Evolutionary conservation across 1,140 invertebrate genomes (phyloP).

Genomic region (Drosophila subpulchrella): DNA sequence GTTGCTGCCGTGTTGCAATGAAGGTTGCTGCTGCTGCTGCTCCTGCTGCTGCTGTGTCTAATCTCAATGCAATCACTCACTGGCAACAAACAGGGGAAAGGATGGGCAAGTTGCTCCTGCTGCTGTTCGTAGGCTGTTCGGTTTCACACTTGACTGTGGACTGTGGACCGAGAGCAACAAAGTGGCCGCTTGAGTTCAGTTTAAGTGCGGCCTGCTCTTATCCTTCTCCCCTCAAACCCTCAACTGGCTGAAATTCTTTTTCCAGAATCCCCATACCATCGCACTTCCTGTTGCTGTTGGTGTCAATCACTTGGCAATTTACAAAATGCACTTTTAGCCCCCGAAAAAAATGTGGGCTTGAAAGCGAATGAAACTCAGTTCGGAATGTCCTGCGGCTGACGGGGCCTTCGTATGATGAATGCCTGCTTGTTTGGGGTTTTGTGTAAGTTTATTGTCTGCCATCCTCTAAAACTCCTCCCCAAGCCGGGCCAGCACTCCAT

Average conservation of each 20-base stretch:
- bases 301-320: conserved; percentile 82
- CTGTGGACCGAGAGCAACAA: conserved; percentile 44
- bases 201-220: conserved; percentile 74
- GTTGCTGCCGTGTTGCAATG: conserved; percentile 30
- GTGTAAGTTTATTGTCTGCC: conserved; percentile 63
- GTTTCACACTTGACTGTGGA: conserved; percentile 37
- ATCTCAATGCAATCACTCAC: conserved; percentile 81
- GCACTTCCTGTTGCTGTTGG: conserved; percentile 34
- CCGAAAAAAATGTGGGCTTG: conserved; percentile 39
- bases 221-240: neutral
- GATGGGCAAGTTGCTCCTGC: conserved; percentile 5
- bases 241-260: conserved; percentile 8
- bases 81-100: conserved; percentile 46
- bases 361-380: conserved; percentile 19
- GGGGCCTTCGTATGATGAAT: conserved; percentile 63
- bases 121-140: conserved; percentile 25
- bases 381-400: conserved; percentile 42
- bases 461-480: conserved; percentile 7
- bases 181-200: conserved; percentile 70
- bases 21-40: conserved; percentile 8
- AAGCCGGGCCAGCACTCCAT: conserved; percentile 49
- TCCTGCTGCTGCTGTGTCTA: conserved; percentile 56
- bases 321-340: conserved; percentile 69
- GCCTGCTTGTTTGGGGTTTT: conserved; percentile 36
- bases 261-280: neutral